A percentile compares a stretch with the other conserved stretches of the same genome.
phyloP scores from a whole-genome alignment of 2,113 vertebrate species.

The Heptranchias perlo region DNA sequence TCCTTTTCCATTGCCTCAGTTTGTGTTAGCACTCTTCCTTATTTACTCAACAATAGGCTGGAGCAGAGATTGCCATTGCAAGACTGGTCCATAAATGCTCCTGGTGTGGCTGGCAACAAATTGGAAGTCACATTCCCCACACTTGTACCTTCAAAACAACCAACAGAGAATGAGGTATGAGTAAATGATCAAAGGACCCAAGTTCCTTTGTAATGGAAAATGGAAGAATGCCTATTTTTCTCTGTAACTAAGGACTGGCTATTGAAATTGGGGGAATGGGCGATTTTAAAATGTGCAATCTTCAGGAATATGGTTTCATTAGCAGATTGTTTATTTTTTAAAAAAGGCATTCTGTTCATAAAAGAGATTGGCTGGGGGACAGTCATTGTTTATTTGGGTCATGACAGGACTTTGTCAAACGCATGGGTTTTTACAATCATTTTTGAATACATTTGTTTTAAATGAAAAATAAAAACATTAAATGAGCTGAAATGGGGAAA shows the following conservation, averaged over 20 bases:
- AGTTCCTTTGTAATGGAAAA: background rate
- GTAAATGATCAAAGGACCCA: background rate
- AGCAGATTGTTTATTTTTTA: background rate
- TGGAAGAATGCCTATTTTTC: background rate
- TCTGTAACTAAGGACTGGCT: background rate
- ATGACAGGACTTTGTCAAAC: background rate
- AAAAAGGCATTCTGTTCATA: background rate
- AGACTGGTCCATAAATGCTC: background rate
- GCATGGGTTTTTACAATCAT: background rate
- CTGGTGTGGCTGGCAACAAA: background rate
- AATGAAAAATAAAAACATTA: background rate
- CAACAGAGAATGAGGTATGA: background rate
- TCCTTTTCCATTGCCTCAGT: background rate
- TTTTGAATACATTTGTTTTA: background rate
- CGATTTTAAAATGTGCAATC: background rate
- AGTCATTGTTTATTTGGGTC: background rate
- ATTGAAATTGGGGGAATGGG: background rate
- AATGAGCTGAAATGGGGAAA: background rate
- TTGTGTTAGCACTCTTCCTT: background rate
- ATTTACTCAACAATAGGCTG: background rate
- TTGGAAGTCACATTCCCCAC: background rate
- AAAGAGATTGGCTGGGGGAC: background rate
- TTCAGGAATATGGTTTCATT: background rate
- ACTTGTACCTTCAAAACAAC: background rate
- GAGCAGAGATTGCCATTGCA: background rate